These are phyloP conservation scores for Pristionchus pacificus DNA, from an alignment of 1,140 invertebrate species.

Conservation along the genomic window DNA sequence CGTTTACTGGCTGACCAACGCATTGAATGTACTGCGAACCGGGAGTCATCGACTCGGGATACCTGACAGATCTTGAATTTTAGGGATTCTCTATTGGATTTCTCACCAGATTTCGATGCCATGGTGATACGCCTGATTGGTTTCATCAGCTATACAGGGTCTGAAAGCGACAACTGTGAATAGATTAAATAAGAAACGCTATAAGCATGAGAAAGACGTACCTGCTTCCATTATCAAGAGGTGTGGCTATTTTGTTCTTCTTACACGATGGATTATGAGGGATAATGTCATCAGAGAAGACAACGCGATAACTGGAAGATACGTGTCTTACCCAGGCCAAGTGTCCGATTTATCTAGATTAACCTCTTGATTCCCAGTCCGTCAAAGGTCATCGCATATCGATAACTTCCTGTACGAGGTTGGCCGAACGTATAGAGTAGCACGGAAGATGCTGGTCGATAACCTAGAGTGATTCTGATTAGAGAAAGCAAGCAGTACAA, in stretches of 20 bases:
- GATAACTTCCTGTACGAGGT: conserved; percentile 32
- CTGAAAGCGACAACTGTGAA: conserved; percentile 16
- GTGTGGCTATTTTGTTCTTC: conserved; percentile 14
- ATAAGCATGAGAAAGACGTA: not conserved
- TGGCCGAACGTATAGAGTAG: conserved; percentile 36
- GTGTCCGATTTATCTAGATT: not conserved
- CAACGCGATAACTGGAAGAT: conserved; percentile 30
- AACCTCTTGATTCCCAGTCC: not conserved
- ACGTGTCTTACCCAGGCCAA: not conserved
- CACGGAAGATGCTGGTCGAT: not conserved
- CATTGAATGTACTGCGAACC: not conserved
- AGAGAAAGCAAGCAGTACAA: too few relatives aligned
- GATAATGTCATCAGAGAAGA: conserved; percentile 35
- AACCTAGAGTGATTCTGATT: not conserved
- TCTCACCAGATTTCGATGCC: not conserved
- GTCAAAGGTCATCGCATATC: conserved; percentile 34
- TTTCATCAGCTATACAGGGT: not conserved
- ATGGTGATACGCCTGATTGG: not conserved
- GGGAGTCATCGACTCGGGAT: too few relatives aligned
- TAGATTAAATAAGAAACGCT: not conserved
- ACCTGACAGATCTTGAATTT: not conserved
- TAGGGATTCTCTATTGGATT: not conserved
- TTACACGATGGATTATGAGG: conserved; percentile 37
- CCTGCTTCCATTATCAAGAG: conserved; percentile 13
- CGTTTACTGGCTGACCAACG: not conserved